Base-by-base conservation (phyloP, 2,888 invertebrate species). In the Tenthredo amoena region DNA sequence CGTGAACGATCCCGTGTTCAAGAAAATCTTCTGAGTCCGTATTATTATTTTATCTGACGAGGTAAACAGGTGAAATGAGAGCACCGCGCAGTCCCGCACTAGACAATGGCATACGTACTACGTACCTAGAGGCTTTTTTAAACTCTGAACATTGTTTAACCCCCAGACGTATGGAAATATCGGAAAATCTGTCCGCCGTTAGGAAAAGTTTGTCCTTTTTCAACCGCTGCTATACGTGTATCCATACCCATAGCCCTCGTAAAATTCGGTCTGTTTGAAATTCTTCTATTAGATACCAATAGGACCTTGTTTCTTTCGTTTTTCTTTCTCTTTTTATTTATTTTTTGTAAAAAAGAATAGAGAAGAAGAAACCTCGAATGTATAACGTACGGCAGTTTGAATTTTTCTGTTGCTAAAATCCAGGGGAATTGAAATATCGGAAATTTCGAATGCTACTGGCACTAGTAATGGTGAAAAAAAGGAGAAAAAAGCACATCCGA, bases 141-240 rank as follows among this genome's bases (percentile, higher is more conserved):
- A 71, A 43, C 26, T 7, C 34, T 40, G 43, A 43, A 74, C 26
- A 74, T 40, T 26, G 12, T n/a, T 26, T 10, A 37, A n/a, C 43
- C 40, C 21, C 12, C 74, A 21, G 43, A 74, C 43, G n/a, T 74
- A 21, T 26, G 43, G 21, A 74, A 77, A 77, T 77, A 77, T 77
- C 31, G 55, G 50, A 47, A 50, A 77, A 77, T 77, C 50, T 31
- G 77, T 26, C 31, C 50, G 34, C 55, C 50, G 50, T 55, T 47
- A 21, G n/a, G 0, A 31, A 77, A 77, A 40, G 2, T 31, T 74
- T 43, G n/a, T 43, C 43, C 1, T 77, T 77, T 77, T 43, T 43
- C 26, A 43, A 21, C 40, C 43, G 40, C 43, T 40, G 0, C 43
- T 74, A 12, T 62, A 43, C n/a, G 55, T n/a, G 47, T 47, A 15